Evolutionary conservation across 92 coral and sea anemone species (phyloP).

Genomic region (Porites lobata): DNA sequence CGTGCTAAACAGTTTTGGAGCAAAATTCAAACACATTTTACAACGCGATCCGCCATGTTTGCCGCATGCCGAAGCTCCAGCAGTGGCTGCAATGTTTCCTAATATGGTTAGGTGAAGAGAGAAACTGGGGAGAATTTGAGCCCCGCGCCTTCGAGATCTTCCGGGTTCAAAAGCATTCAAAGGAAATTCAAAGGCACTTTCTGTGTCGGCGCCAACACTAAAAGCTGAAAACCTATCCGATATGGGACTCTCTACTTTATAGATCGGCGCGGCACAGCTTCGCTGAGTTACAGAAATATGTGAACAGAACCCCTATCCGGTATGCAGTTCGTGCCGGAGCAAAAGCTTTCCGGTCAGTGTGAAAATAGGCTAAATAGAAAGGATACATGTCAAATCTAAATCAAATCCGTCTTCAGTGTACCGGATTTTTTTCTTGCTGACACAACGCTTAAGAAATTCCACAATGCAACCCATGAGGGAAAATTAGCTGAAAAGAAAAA

Average conservation of each 20-base stretch:
- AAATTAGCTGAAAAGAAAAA: neutral
- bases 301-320: too few relatives aligned
- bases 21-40: neutral
- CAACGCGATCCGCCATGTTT: slow-evolving; percentile 28
- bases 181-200: too few relatives aligned
- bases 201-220: too few relatives aligned
- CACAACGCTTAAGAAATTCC: slow-evolving; percentile 54
- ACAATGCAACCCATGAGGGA: neutral
- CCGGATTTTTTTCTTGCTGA: slow-evolving; percentile 69
- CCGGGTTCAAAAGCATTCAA: neutral
- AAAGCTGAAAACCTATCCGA: too few relatives aligned
- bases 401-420: slow-evolving; percentile 72
- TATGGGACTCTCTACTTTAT: too few relatives aligned
- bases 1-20: neutral
- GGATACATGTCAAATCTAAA: slow-evolving; percentile 79
- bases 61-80: slow-evolving; percentile 47
- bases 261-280: too few relatives aligned
- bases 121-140: slow-evolving; percentile 66
- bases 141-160: neutral
- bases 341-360: too few relatives aligned
- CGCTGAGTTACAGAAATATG: too few relatives aligned
- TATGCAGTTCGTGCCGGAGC: too few relatives aligned
- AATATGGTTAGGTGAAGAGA: slow-evolving; percentile 52
- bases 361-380: neutral
- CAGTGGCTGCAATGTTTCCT: slow-evolving; percentile 21